Percentiles rank a stretch among this genome's conserved stretches.
Conservation (phyloP, 2,888 invertebrate species). For the Oscheius onirici region DNA sequence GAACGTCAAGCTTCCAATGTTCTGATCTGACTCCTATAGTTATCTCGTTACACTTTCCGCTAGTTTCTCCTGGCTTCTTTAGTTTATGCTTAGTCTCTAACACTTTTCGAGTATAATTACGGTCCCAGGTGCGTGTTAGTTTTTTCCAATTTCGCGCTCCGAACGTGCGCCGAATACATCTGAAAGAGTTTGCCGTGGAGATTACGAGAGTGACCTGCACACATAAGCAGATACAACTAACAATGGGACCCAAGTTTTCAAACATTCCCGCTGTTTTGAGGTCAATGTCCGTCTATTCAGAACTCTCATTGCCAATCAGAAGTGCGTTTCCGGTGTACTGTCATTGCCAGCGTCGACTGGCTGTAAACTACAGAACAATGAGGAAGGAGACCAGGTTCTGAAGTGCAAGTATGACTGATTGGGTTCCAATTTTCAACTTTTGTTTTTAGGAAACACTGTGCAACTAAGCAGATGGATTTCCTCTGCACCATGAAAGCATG, state of each 20-base stretch:
- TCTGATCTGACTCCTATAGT: no score
- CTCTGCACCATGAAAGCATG: constrained; percentile 67
- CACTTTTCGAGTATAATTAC: not conserved
- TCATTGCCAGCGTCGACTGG: constrained; percentile 55
- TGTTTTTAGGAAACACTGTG: constrained; percentile 59
- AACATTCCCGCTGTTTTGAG: not conserved
- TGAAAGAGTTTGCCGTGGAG: constrained; percentile 22
- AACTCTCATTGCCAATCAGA: constrained; percentile 57
- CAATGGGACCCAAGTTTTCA: constrained; percentile 9
- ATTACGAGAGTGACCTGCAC: constrained; percentile 23
- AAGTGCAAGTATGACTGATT: constrained; percentile 50
- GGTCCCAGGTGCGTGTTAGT: no score
- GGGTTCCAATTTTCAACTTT: no score
- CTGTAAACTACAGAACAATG: constrained; percentile 40
- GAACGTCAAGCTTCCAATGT: no score
- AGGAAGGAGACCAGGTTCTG: constrained; percentile 47
- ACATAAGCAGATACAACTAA: constrained; percentile 23
- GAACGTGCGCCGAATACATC: constrained; percentile 30
- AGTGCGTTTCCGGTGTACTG: constrained; percentile 60
- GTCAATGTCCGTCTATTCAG: constrained; percentile 6
- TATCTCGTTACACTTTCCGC: no score
- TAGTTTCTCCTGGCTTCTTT: not conserved
- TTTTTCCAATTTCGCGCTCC: constrained; percentile 1
- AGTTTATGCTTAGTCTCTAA: not conserved
- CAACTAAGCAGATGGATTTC: constrained; percentile 54